A percentile compares a stretch with the other conserved stretches of the same genome.
Conservation (phyloP, 2,888 invertebrate species). For the Molanna angustata region DNA sequence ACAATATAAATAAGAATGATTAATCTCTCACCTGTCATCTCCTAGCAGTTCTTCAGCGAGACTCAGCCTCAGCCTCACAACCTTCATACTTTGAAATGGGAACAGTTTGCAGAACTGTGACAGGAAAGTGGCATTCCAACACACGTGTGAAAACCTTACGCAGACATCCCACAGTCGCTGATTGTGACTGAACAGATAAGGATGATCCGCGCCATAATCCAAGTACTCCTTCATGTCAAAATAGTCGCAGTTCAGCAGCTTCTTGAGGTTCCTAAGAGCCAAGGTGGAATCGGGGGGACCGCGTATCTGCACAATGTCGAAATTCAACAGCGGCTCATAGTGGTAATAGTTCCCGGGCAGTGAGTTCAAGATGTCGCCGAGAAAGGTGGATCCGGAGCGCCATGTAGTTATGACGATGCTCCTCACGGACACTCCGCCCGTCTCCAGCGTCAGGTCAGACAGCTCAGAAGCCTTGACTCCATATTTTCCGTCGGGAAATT, state of each 20-base stretch:
- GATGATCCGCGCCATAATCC: slow-evolving; percentile 71
- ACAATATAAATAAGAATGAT: too few species aligned
- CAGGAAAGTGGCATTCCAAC: slow-evolving; percentile 66
- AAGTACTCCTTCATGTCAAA: slow-evolving; percentile 72
- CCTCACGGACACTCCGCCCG: slow-evolving; percentile 63
- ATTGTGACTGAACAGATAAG: slow-evolving; percentile 83
- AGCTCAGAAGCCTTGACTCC: slow-evolving; percentile 54
- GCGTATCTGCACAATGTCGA: slow-evolving; percentile 78
- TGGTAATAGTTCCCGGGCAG: slow-evolving; percentile 87
- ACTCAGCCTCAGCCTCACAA: slow-evolving; percentile 73
- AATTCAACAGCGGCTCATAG: slow-evolving; percentile 83
- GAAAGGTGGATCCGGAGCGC: slow-evolving; percentile 87
- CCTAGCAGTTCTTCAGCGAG: slow-evolving; percentile 69
- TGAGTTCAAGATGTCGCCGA: slow-evolving; percentile 80
- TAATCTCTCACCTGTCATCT: slow-evolving; percentile 63
- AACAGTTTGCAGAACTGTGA: slow-evolving; percentile 77
- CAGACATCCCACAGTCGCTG: slow-evolving; percentile 70
- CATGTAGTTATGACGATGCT: slow-evolving; percentile 84
- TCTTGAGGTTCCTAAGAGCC: slow-evolving; percentile 66
- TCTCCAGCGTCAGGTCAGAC: slow-evolving; percentile 63
- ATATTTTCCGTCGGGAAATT: slow-evolving; percentile 57
- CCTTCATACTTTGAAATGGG: slow-evolving; percentile 87
- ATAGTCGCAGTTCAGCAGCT: slow-evolving; percentile 76
- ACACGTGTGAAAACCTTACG: slow-evolving; percentile 55
- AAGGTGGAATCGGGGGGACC: slow-evolving; percentile 66